phyloP scores from a whole-genome alignment of 2,797 vertebrate species.

The Amblyraja radiata region DNA sequence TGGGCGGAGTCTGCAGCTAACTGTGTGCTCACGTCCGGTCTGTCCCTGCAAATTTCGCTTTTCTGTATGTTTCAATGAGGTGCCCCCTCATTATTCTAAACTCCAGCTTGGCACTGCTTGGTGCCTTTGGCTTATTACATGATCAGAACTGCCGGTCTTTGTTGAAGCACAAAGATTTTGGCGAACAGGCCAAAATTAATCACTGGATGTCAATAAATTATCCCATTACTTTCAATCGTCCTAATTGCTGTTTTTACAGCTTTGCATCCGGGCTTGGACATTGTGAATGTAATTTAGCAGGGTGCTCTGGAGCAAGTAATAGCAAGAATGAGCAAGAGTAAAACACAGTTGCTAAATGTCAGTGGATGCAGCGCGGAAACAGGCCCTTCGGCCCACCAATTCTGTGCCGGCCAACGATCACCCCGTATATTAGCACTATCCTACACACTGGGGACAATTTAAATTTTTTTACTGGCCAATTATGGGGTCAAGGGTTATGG shows the following conservation, averaged over 20 bases:
- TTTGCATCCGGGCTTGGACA: background rate
- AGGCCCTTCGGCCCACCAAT: too few relatives aligned
- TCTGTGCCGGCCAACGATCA: too few relatives aligned
- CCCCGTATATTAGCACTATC: too few relatives aligned
- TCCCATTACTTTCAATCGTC: slow-evolving; percentile 41
- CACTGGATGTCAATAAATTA: slow-evolving; percentile 41
- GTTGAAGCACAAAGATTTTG: slow-evolving; percentile 32
- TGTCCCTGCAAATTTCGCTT: too few relatives aligned
- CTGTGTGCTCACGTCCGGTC: too few relatives aligned
- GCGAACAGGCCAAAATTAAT: slow-evolving; percentile 40
- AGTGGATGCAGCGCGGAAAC: too few relatives aligned
- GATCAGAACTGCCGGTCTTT: slow-evolving; percentile 28
- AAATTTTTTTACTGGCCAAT: too few relatives aligned
- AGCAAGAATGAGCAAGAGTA: slow-evolving; percentile 46
- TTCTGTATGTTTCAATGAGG: too few relatives aligned
- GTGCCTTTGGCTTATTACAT: slow-evolving; percentile 38
- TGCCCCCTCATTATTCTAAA: too few relatives aligned
- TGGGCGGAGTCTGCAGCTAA: too few relatives aligned
- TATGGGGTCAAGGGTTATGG: too few relatives aligned
- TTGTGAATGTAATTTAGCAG: slow-evolving; percentile 43
- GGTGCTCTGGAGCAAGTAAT: slow-evolving; percentile 46
- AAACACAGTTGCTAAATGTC: slow-evolving; percentile 47
- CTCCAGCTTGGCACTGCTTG: background rate
- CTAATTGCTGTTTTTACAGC: slow-evolving; percentile 42
- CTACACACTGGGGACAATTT: too few relatives aligned